Conservation (phyloP, 2,888 invertebrate genomes). For the Corbicula japonica region DNA sequence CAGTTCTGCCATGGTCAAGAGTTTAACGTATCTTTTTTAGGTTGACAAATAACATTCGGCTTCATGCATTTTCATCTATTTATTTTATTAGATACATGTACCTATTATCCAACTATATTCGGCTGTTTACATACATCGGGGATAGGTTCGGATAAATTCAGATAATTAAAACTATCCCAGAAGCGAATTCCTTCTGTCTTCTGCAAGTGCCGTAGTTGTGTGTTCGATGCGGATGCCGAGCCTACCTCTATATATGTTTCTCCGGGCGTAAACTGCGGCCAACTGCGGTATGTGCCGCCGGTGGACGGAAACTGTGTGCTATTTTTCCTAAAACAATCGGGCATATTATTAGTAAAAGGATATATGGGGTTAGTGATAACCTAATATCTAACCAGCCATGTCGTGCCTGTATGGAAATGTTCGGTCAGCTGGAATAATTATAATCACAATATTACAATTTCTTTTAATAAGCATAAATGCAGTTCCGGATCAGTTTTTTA, state of each 20-base stretch:
- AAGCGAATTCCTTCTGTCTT: conserved; percentile 47
- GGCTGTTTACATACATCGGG: conserved; percentile 53
- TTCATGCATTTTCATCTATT: too few species aligned
- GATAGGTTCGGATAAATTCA: conserved; percentile 41
- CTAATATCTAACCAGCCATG: too few species aligned
- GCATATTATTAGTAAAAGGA: too few species aligned
- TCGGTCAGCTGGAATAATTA: background rate
- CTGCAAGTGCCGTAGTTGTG: too few species aligned
- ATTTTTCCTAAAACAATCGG: conserved; percentile 3
- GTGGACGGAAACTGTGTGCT: background rate
- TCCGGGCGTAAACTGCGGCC: conserved; percentile 15
- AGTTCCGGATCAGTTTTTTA: background rate
- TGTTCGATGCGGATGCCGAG: too few species aligned
- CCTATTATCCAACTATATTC: too few species aligned
- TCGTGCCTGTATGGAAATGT: background rate
- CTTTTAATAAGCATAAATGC: background rate
- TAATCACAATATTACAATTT: background rate
- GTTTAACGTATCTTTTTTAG: too few species aligned
- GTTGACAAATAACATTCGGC: too few species aligned
- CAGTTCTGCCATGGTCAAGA: too few species aligned
- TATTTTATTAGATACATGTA: too few species aligned
- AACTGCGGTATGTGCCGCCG: background rate
- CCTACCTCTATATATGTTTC: conserved; percentile 25
- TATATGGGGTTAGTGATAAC: too few species aligned
- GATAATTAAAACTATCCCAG: conserved; percentile 60